Evolutionary conservation across 2,797 vertebrate genomes (phyloP).

Genomic region (Thaleichthys pacificus): DNA sequence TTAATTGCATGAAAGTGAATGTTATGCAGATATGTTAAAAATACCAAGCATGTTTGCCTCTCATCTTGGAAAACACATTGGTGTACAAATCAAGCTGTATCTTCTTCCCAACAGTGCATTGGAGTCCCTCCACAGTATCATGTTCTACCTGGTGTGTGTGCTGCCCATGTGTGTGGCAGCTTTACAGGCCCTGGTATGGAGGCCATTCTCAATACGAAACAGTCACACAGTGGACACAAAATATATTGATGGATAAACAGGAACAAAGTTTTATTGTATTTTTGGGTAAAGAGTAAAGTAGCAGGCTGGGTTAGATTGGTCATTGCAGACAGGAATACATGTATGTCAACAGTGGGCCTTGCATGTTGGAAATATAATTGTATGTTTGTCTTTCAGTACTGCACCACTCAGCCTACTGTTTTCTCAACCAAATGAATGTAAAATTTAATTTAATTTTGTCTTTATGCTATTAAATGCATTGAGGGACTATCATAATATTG

Average conservation of each 20-base stretch:
- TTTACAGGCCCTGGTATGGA: constrained; percentile 83
- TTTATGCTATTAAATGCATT: not conserved
- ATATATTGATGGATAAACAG: constrained; percentile 66
- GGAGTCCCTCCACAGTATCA: constrained; percentile 75
- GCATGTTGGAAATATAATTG: not conserved
- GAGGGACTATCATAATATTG: not conserved
- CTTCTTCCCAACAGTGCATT: constrained; percentile 63
- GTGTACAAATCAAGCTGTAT: constrained; percentile 4
- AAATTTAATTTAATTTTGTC: not conserved
- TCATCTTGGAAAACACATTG: not conserved
- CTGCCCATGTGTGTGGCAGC: constrained; percentile 78
- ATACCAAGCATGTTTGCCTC: not conserved
- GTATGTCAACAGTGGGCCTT: not conserved
- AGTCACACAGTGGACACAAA: constrained; percentile 77
- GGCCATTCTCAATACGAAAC: constrained; percentile 81
- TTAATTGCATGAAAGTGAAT: not conserved
- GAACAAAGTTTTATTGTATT: not conserved
- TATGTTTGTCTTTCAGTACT: too few species aligned
- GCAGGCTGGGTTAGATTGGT: not conserved
- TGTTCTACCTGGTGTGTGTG: constrained; percentile 88
- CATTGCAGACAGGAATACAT: not conserved
- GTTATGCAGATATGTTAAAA: constrained; percentile 12
- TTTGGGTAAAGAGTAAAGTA: not conserved
- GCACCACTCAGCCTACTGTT: too few species aligned
- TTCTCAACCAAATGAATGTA: constrained; percentile 1